These are phyloP conservation scores for Eurois occulta DNA, from an alignment of 2,888 invertebrate species.

Conservation along the genomic window DNA sequence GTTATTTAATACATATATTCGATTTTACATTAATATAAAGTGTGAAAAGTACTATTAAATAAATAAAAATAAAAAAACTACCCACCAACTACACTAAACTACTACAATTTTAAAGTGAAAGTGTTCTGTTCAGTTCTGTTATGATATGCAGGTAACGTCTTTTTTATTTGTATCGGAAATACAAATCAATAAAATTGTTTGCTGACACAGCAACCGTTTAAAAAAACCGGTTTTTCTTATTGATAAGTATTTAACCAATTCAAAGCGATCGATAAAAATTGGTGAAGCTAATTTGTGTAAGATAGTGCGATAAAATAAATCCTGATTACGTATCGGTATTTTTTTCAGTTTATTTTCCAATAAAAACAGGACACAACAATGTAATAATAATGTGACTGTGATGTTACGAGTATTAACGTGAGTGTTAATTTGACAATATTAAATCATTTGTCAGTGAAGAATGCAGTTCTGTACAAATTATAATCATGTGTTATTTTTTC, in stretches of 20 bases:
- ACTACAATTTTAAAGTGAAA: conserved; percentile 20
- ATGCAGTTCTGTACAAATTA: conserved; percentile 52
- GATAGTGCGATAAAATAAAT: conserved; percentile 55
- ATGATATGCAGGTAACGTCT: background rate
- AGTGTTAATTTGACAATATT: background rate
- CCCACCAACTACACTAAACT: too few relatives aligned
- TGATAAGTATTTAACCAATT: conserved; percentile 32
- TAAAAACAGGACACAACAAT: conserved; percentile 18
- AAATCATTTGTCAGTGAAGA: conserved; percentile 6
- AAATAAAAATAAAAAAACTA: too few relatives aligned
- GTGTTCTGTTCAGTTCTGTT: conserved; percentile 14
- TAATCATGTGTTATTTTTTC: conserved; percentile 38
- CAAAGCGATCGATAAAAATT: conserved; percentile 45
- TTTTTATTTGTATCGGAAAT: background rate
- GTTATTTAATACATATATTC: background rate
- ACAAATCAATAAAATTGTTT: conserved; percentile 1
- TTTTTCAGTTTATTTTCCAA: conserved; percentile 24
- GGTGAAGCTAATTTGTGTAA: conserved; percentile 37
- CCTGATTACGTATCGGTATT: conserved; percentile 44
- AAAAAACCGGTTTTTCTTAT: conserved; percentile 5
- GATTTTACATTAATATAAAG: background rate
- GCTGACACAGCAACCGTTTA: background rate
- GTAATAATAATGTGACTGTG: conserved; percentile 7
- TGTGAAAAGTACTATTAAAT: too few relatives aligned
- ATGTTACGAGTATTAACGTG: background rate